Evolutionary conservation across 2,113 vertebrate genomes (phyloP), one percentile per base, ranked within the genome.

Genomic region (Hemiprocne comata): DNA sequence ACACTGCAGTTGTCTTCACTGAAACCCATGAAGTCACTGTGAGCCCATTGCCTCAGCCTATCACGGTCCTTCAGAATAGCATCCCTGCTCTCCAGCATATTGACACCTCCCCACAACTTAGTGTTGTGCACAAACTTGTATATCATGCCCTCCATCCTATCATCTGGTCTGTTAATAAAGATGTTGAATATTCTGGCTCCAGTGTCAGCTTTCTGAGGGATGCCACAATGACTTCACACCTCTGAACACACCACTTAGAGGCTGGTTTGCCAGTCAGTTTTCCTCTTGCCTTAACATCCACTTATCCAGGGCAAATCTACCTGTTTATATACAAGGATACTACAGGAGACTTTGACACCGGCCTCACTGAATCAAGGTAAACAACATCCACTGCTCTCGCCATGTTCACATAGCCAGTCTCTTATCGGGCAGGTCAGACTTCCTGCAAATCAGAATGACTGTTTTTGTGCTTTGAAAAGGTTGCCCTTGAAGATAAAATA

Each of bases 401-500:
- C 29, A 33, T 33, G 24, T 53, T 48, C 89, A 33, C 50, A 10
- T 0, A 36, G 19, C 3, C 46, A 44, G 51, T 60, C 33, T 50
- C 31, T 57, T 33, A 31, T 9, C 40, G 77, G 26, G 36, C 5
- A 3, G 2, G 34, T 36, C 55, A 90, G 53, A 61, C 13, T 73
- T 83, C 54, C 83, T 80, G 40, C 40, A 66, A 17, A 66, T 73
- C 70, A 77, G 31, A 91, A 67, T 21, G 33, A 46, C 48, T 9
- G 0, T 11, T 70, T 25, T 36, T 31, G 19, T 71, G 46, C n/a
- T 87, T 89, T 60, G 42, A 87, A 91, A 50, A 95, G 17, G 25
- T 21, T 87, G 26, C 24, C 44, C 66, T 87, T 79, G 44, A 79
- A 79, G 67, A 57, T 17, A 65, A 91, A 94, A 69, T 38, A 94